Evolutionary conservation across 2,797 vertebrate genomes (phyloP).

Genomic region (Paedocypris micromegethes): DNA sequence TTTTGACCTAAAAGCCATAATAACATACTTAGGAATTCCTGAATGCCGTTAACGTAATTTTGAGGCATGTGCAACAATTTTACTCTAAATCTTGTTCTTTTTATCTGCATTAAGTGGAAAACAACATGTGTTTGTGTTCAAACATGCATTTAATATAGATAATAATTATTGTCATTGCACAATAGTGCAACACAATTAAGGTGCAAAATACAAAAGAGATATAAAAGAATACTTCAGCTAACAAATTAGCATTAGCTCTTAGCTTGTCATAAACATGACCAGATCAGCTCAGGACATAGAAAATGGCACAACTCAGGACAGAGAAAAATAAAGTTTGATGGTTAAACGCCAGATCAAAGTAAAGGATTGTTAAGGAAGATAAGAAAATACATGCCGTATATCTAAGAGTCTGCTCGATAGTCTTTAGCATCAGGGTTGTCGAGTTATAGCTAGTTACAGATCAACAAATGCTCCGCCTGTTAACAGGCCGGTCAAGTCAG

Average conservation of each 20-base stretch:
- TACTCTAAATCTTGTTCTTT: not conserved
- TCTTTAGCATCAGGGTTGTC: constrained; percentile 25
- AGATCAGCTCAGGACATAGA: constrained; percentile 20
- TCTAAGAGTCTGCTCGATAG: constrained; percentile 20
- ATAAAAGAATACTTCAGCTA: not conserved
- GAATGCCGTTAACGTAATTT: no score
- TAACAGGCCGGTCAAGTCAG: constrained; percentile 51
- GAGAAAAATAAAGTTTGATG: constrained; percentile 10
- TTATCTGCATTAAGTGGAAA: not conserved
- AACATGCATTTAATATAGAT: not conserved
- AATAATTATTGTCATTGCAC: not conserved
- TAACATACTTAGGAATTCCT: no score
- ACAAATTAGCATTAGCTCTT: not conserved
- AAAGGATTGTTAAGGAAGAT: no score
- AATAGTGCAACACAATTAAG: no score
- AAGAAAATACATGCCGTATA: constrained; percentile 12
- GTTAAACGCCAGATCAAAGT: no score
- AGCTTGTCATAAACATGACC: not conserved
- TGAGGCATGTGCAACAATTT: no score
- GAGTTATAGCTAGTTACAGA: constrained; percentile 42
- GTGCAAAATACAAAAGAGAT: no score
- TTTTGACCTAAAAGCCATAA: no score
- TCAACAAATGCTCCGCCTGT: constrained; percentile 50
- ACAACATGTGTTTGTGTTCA: not conserved
- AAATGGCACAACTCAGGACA: not conserved